Percentiles rank a stretch among this genome's conserved stretches.
phyloP scores from a whole-genome alignment of 2,888 invertebrate genomes.

The Zaprionus lineosus region DNA sequence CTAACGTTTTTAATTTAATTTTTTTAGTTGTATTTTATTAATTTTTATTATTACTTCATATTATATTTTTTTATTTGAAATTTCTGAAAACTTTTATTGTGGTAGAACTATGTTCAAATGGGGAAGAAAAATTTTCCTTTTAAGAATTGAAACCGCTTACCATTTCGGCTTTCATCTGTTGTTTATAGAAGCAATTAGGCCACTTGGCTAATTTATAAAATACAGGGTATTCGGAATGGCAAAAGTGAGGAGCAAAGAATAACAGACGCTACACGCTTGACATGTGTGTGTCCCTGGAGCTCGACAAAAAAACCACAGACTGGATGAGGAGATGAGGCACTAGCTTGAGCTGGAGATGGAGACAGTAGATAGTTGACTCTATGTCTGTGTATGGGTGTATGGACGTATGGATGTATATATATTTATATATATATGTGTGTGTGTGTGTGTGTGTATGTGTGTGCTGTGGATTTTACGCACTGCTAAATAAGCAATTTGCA shows the following conservation, averaged over 20 bases:
- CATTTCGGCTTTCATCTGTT: too few species aligned
- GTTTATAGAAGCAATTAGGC: too few species aligned
- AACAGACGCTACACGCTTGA: conserved; percentile 44
- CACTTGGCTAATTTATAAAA: too few species aligned
- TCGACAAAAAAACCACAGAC: conserved; percentile 33
- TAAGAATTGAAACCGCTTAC: too few species aligned
- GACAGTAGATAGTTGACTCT: conserved; percentile 15
- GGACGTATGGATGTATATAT: too few species aligned
- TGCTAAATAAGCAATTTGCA: conserved; percentile 82
- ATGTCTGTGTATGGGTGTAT: neutral
- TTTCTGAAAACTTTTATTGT: too few species aligned
- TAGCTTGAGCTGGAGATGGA: conserved; percentile 18
- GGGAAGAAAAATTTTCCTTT: too few species aligned
- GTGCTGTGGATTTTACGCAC: conserved; percentile 79
- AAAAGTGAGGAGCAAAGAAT: conserved; percentile 33
- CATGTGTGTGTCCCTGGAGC: conserved; percentile 35
- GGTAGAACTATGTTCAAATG: too few species aligned
- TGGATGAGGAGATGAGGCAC: neutral
- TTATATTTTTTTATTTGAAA: too few species aligned
- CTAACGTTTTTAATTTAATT: too few species aligned
- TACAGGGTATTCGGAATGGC: conserved; percentile 17
- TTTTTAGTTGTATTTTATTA: too few species aligned
- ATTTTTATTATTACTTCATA: too few species aligned
- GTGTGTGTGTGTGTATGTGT: conserved; percentile 13
- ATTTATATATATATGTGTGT: neutral